phyloP scores from a whole-genome alignment of 2,888 invertebrate genomes.

The Embidobia sp. region DNA sequence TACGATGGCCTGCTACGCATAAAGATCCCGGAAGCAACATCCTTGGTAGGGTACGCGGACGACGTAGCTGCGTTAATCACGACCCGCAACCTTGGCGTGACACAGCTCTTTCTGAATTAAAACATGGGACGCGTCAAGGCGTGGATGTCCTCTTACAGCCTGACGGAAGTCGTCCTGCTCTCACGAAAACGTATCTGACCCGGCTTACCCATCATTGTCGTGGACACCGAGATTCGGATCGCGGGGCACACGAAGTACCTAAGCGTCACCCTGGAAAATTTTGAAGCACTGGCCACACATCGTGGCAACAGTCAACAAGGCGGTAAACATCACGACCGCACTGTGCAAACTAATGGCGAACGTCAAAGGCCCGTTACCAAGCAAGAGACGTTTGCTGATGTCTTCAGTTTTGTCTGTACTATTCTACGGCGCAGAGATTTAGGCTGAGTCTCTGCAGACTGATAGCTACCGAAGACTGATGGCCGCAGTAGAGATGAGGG shows the following conservation, averaged over 20 bases:
- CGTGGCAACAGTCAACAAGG: not conserved
- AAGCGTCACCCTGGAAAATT: not conserved
- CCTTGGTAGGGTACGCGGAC: constrained; percentile 3
- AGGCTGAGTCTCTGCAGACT: constrained; percentile 45
- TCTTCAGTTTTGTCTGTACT: constrained; percentile 58
- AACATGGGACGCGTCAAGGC: not conserved
- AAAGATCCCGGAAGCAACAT: not conserved
- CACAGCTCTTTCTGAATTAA: not conserved
- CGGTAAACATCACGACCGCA: not conserved
- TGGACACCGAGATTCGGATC: not conserved
- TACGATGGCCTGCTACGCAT: not conserved
- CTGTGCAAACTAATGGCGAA: constrained; percentile 9
- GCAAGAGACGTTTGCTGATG: constrained; percentile 19
- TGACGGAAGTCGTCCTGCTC: not conserved
- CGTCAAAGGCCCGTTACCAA: not conserved
- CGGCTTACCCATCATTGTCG: not conserved
- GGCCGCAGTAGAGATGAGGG: constrained; percentile 59
- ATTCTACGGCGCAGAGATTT: constrained; percentile 64
- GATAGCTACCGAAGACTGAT: constrained; percentile 55
- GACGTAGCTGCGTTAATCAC: not conserved
- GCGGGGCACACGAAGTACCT: not conserved
- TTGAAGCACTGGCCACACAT: not conserved
- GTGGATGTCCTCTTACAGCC: not conserved
- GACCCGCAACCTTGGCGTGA: not conserved
- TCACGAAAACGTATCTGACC: not conserved